Conservation (phyloP, 2,797 vertebrate species). For the Anas flavirostris region DNA sequence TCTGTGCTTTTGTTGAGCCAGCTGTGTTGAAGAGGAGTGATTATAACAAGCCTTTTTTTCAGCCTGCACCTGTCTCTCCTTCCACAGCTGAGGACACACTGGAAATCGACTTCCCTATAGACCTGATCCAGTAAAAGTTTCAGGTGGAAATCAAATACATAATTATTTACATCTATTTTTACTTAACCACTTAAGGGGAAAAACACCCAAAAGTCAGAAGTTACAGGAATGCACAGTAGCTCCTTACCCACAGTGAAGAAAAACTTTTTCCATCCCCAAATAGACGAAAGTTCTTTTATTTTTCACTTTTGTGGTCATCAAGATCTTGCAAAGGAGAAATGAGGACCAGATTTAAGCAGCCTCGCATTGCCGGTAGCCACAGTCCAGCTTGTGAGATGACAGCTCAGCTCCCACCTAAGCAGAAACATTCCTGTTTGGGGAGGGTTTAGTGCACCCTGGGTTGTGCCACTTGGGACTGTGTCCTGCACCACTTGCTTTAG, state of each 20-base stretch:
- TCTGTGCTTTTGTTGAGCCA: conserved; percentile 55
- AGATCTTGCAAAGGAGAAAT: background rate
- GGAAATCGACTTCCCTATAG: background rate
- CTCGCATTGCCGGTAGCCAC: accelerated
- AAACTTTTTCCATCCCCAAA: background rate
- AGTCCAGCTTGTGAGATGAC: background rate
- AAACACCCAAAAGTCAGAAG: background rate
- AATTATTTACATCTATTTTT: background rate
- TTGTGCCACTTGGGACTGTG: background rate
- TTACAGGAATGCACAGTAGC: background rate
- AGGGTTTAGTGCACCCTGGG: no score
- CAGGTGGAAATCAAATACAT: conserved; percentile 25
- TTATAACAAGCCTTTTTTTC: background rate
- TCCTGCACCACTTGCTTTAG: background rate
- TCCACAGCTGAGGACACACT: background rate
- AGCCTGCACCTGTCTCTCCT: conserved; percentile 26
- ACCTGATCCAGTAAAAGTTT: background rate
- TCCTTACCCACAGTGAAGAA: background rate
- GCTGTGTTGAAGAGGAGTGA: conserved; percentile 47
- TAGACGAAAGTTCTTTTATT: background rate
- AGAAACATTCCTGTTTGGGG: background rate
- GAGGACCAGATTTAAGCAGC: background rate
- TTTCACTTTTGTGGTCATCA: background rate
- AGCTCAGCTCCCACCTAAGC: background rate
- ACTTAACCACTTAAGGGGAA: background rate